These are phyloP conservation scores for Sceliomorpha sp. DNA, from an alignment of 2,888 invertebrate species.

Conservation along the genomic window DNA sequence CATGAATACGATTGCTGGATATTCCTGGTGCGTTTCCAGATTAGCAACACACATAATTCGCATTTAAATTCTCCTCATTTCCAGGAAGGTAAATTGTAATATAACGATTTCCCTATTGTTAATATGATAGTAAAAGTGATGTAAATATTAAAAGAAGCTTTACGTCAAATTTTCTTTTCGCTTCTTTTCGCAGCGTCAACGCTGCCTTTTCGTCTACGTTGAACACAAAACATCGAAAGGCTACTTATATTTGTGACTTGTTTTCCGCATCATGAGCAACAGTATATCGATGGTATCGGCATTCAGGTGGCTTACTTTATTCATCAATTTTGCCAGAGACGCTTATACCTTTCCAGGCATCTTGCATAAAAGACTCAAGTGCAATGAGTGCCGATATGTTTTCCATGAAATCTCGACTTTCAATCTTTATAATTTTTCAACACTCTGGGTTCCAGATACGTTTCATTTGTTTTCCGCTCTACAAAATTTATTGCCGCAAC, in stretches of 20 bases:
- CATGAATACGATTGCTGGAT: no score
- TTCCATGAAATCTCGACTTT: constrained; percentile 3
- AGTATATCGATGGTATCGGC: constrained; percentile 7
- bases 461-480: constrained; percentile 5
- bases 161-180: no score
- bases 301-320: constrained; percentile 19
- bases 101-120: no score
- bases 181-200: no score
- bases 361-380: constrained; percentile 11
- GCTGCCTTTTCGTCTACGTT: no score
- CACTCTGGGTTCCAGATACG: not conserved
- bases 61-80: no score
- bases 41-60: no score
- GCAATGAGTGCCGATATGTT: constrained; percentile 3
- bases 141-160: no score
- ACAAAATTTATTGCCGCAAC: no score
- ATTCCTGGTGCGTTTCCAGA: no score
- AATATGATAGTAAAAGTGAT: no score
- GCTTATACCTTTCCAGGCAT: constrained; percentile 2
- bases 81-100: no score
- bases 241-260: constrained; percentile 3
- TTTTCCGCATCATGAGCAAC: constrained; percentile 15
- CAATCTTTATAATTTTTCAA: constrained; percentile 1
- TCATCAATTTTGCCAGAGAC: constrained; percentile 16
- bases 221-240: constrained; percentile 9